Evolutionary conservation across 2,113 vertebrate genomes (phyloP).

Genomic region (Tragelaphus strepsiceros): DNA sequence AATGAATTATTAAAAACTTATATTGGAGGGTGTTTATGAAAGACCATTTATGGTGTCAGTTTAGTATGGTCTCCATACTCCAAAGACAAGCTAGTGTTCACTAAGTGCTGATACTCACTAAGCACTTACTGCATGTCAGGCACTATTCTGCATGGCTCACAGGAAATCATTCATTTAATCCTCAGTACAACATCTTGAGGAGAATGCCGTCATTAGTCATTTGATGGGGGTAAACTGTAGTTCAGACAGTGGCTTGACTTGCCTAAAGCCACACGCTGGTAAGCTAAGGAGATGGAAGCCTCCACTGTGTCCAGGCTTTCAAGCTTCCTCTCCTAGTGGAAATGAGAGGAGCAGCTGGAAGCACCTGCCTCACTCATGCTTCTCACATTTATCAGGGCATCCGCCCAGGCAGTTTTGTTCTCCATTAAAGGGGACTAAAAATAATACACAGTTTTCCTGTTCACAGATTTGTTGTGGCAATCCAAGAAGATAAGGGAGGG

Average conservation of each 20-base stretch:
- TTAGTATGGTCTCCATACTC: background rate
- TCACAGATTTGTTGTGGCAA: background rate
- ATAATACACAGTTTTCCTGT: background rate
- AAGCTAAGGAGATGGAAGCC: background rate
- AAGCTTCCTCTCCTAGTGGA: background rate
- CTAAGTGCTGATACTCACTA: background rate
- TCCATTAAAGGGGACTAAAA: background rate
- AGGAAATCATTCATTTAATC: background rate
- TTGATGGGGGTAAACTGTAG: background rate
- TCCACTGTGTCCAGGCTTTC: background rate
- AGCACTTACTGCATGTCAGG: background rate
- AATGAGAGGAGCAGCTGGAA: background rate
- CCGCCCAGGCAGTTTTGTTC: background rate
- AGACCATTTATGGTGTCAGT: background rate
- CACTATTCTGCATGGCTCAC: background rate
- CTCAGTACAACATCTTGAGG: background rate
- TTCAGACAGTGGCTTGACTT: conserved; percentile 1
- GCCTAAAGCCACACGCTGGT: background rate
- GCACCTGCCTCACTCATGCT: background rate
- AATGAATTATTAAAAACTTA: background rate
- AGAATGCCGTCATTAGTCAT: background rate
- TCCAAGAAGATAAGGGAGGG: background rate
- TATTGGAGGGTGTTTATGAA: background rate
- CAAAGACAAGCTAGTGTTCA: background rate
- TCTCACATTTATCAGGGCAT: background rate